Conservation (phyloP, 1,140 invertebrate genomes). For the Pararge aegeria region DNA sequence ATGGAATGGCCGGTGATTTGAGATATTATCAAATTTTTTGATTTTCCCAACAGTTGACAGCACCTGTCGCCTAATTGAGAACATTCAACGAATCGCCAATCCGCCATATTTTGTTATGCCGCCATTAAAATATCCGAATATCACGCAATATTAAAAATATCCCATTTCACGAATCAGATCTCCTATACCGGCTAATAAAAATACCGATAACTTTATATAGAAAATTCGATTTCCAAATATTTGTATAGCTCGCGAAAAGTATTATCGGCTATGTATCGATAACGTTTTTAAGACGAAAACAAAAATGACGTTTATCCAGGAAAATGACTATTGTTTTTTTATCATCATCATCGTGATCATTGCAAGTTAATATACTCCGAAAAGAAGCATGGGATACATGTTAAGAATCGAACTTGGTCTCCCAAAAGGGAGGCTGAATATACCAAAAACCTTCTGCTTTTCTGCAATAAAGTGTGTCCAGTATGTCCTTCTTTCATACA, state of each 20-base stretch:
- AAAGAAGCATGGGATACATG: no score
- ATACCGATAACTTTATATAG: neutral
- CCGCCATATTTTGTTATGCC: constrained; percentile 42
- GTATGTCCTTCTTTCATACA: no score
- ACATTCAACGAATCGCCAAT: constrained; percentile 35
- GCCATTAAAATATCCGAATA: constrained; percentile 34
- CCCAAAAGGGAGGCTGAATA: no score
- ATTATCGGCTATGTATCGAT: no score
- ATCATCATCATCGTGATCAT: no score
- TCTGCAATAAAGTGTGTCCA: no score
- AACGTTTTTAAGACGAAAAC: no score
- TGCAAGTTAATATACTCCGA: no score
- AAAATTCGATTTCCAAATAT: neutral
- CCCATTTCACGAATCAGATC: neutral
- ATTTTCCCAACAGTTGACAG: constrained; percentile 38
- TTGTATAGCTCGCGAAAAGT: neutral
- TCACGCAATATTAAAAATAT: constrained; percentile 33
- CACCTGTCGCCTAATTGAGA: constrained; percentile 51
- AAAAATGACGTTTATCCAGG: no score
- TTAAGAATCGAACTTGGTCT: no score
- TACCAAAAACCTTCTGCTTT: no score
- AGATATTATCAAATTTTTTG: constrained; percentile 49
- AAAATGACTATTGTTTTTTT: no score
- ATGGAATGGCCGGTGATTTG: constrained; percentile 49
- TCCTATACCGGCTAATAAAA: neutral